Evolutionary conservation across 2,888 invertebrate species (phyloP).

Genomic region (Andricus quercusramuli): DNA sequence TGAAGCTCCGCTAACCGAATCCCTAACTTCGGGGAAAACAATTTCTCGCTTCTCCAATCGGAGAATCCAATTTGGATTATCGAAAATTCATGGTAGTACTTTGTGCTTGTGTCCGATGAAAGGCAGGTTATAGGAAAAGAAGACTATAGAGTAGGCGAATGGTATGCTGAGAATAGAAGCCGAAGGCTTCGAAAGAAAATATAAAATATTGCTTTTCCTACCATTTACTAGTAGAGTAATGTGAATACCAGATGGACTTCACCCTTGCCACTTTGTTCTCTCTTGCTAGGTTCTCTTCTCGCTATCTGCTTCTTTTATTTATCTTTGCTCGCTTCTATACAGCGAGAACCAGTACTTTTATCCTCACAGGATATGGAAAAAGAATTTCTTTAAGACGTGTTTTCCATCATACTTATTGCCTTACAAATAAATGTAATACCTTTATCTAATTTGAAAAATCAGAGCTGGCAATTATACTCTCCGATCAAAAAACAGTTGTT

Average conservation of each 20-base stretch:
- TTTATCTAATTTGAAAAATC: neutral
- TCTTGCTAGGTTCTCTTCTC: conserved; percentile 6
- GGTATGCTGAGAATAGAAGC: conserved; percentile 47
- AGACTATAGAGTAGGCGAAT: conserved; percentile 47
- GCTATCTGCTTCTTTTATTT: neutral
- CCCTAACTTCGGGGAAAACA: conserved; percentile 64
- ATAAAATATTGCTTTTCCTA: conserved; percentile 45
- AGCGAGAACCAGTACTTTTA: neutral
- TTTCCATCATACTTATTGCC: neutral
- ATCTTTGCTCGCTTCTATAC: neutral
- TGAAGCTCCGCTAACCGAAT: conserved; percentile 25
- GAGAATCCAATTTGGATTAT: conserved; percentile 72
- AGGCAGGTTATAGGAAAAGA: conserved; percentile 57
- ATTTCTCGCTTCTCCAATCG: conserved; percentile 64
- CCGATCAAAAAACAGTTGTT: neutral
- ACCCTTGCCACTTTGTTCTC: conserved; percentile 31
- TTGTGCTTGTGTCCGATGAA: conserved; percentile 59
- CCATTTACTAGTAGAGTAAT: conserved; percentile 39
- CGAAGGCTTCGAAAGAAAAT: conserved; percentile 49
- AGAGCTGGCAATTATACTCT: neutral
- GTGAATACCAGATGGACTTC: conserved; percentile 31
- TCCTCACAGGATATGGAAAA: neutral
- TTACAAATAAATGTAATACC: neutral
- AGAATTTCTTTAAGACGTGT: neutral
- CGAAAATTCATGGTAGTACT: conserved; percentile 70